Evolutionary conservation across 2,888 invertebrate genomes (phyloP).

Genomic region (Corythucha ciliata): DNA sequence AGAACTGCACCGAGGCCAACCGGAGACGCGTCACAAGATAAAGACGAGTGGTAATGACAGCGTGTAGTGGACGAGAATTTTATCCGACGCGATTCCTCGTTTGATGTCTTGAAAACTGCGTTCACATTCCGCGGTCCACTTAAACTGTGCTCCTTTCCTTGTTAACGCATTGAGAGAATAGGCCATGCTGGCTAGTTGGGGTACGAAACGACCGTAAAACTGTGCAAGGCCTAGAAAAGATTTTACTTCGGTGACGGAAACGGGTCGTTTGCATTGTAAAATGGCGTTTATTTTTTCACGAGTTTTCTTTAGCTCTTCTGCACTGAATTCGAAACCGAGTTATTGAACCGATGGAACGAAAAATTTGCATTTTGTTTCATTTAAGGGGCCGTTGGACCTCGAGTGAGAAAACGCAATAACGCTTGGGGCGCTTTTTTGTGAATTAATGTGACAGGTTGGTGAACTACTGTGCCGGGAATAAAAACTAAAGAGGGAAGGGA

Average conservation of each 20-base stretch:
- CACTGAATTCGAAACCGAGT: too few relatives aligned
- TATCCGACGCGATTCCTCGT: neutral
- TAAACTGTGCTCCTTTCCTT: neutral
- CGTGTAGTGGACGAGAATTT: neutral
- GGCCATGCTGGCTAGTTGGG: neutral
- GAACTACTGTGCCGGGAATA: too few relatives aligned
- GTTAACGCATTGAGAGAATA: neutral
- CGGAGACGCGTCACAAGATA: conserved; percentile 11
- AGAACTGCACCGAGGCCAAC: conserved; percentile 6
- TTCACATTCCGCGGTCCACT: neutral
- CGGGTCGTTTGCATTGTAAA: conserved; percentile 4
- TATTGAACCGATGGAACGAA: too few relatives aligned
- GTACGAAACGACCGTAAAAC: conserved; percentile 1
- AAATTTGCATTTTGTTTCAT: too few relatives aligned
- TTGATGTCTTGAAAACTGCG: neutral
- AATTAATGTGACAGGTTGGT: too few relatives aligned
- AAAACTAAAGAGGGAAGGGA: too few relatives aligned
- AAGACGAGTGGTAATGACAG: neutral
- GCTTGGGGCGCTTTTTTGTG: too few relatives aligned
- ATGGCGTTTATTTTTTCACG: conserved; percentile 6
- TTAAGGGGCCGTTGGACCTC: too few relatives aligned
- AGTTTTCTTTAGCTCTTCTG: conserved; percentile 18
- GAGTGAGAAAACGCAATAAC: too few relatives aligned
- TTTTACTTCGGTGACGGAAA: neutral
- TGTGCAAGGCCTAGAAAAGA: neutral